A percentile compares a stretch with the other conserved stretches of the same genome.
These are phyloP conservation scores for Semotilus atromaculatus DNA, from an alignment of 2,797 vertebrate genomes.

Conservation along the genomic window DNA sequence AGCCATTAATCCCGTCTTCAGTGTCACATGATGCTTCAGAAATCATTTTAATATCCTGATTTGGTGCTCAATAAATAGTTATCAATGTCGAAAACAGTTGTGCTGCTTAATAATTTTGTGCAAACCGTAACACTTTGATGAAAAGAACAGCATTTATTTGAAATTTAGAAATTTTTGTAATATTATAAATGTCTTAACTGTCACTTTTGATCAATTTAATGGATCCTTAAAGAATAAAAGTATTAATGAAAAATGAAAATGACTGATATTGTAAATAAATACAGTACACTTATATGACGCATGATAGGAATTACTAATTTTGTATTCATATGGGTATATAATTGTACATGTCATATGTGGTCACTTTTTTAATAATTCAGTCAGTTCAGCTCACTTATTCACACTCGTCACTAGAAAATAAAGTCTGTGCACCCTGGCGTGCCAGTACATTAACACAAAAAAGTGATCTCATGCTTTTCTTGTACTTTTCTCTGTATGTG, in stretches of 20 bases:
- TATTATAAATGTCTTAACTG: not conserved
- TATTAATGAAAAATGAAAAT: not conserved
- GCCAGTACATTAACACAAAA: not conserved
- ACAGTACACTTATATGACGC: not conserved
- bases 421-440: too few species aligned
- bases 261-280: not conserved
- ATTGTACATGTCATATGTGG: not conserved
- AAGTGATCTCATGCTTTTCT: not conserved
- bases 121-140: not conserved
- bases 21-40: not conserved
- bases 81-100: not conserved
- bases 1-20: not conserved
- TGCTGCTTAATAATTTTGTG: not conserved
- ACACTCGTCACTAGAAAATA: not conserved
- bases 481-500: not conserved
- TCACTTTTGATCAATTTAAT: not conserved
- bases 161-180: not conserved
- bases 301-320: too few species aligned
- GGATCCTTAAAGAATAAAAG: not conserved
- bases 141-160: not conserved
- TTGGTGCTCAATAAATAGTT: not conserved
- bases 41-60: not conserved
- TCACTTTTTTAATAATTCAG: not conserved
- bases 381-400: not conserved
- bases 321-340: not conserved